Conservation (phyloP, 2,797 vertebrate genomes). For the Acipenser oxyrinchus region DNA sequence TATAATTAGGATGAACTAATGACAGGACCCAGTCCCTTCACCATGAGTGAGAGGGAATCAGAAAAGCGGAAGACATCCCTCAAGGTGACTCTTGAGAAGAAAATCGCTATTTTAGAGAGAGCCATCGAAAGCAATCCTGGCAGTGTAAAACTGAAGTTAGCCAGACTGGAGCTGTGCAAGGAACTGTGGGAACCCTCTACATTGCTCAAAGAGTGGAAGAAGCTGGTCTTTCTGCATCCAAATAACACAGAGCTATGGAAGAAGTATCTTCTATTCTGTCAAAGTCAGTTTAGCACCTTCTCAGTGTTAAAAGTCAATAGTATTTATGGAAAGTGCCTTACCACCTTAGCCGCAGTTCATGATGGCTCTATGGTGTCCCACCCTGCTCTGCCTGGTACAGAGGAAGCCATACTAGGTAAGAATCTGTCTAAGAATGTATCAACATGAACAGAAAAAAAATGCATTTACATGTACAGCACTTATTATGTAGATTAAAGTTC, state of each 20-base stretch:
- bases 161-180: conserved; percentile 70
- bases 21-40: conserved; percentile 49
- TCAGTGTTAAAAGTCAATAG: conserved; percentile 73
- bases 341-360: conserved; percentile 74
- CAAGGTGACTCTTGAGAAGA: conserved; percentile 79
- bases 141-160: conserved; percentile 76
- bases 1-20: conserved; percentile 73
- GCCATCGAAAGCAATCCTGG: conserved; percentile 78
- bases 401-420: conserved; percentile 82
- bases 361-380: conserved; percentile 91
- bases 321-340: conserved; percentile 85
- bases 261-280: conserved; percentile 82
- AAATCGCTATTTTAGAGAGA: conserved; percentile 81
- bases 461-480: too few relatives aligned
- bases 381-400: conserved; percentile 68
- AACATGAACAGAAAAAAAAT: too few relatives aligned
- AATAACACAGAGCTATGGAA: conserved; percentile 81
- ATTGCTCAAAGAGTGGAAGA: conserved; percentile 89
- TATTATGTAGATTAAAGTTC: too few relatives aligned
- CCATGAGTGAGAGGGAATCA: conserved; percentile 46
- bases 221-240: conserved; percentile 87
- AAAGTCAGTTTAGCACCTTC: conserved; percentile 91
- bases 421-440: neutral
- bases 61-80: conserved; percentile 63
- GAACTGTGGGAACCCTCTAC: conserved; percentile 83